Percentiles rank a stretch among this genome's conserved stretches.
Evolutionary conservation across 2,797 vertebrate genomes (phyloP).

Genomic region (Hozukius guyotensis): DNA sequence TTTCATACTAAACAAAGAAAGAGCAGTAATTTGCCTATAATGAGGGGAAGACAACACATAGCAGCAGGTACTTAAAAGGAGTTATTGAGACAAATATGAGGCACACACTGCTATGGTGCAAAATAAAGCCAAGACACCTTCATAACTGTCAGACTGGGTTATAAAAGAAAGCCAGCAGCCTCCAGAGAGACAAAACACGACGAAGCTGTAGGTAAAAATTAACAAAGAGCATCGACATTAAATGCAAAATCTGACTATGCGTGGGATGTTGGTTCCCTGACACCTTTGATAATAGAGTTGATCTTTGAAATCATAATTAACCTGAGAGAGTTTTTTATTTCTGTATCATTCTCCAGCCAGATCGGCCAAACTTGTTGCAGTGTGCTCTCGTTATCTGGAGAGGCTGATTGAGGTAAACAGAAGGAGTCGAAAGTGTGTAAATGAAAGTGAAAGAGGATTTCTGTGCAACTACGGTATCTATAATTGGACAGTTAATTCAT

Average conservation of each 20-base stretch:
- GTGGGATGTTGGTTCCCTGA: not conserved
- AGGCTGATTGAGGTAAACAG: constrained; percentile 21
- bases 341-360: constrained; percentile 3
- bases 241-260: not conserved
- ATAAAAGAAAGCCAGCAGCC: constrained; percentile 35
- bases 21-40: constrained; percentile 70
- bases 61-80: constrained; percentile 63
- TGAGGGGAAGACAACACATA: constrained; percentile 59
- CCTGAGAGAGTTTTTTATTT: not conserved
- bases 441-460: constrained; percentile 20
- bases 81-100: constrained; percentile 62
- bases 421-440: constrained; percentile 7
- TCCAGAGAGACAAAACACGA: not conserved
- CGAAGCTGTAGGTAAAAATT: constrained; percentile 11
- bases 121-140: constrained; percentile 41
- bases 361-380: constrained; percentile 14
- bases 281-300: not conserved
- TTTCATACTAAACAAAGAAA: constrained; percentile 62
- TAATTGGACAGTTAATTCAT: constrained; percentile 65
- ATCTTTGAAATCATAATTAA: constrained; percentile 4
- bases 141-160: constrained; percentile 34
- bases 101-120: constrained; percentile 25
- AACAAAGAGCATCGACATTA: not conserved
- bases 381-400: constrained; percentile 14
- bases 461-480: constrained; percentile 29